Evolutionary conservation across 2,888 invertebrate species (phyloP).

Genomic region (Calliscelio sp.): DNA sequence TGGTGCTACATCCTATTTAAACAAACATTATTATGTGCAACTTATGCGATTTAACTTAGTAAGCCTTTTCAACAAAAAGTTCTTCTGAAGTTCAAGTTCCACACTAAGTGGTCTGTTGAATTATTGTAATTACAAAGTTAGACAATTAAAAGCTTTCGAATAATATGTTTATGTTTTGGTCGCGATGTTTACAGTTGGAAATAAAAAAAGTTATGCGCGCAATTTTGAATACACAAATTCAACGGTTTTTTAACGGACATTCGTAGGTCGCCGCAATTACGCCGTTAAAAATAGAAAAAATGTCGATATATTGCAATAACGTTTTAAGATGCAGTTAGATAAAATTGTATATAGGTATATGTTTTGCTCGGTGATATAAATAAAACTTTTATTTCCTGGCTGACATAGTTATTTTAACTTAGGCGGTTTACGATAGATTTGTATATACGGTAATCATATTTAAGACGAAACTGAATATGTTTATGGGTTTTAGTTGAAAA

Average conservation of each 20-base stretch:
- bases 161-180: conserved; percentile 56
- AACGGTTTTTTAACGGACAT: neutral
- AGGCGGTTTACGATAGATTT: neutral
- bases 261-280: conserved; percentile 15
- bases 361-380: conserved; percentile 22
- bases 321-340: conserved; percentile 30
- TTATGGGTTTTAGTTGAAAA: too few species aligned
- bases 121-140: conserved; percentile 68
- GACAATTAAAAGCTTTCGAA: conserved; percentile 58
- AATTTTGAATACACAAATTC: neutral
- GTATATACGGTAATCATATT: too few species aligned
- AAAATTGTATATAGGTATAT: conserved; percentile 23
- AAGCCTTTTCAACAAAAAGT: conserved; percentile 64
- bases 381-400: conserved; percentile 31
- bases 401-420: conserved; percentile 19
- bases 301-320: conserved; percentile 33
- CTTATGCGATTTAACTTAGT: conserved; percentile 63
- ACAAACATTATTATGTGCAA: conserved; percentile 64
- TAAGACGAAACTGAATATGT: too few species aligned
- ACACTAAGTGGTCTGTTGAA: conserved; percentile 61
- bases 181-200: conserved; percentile 10
- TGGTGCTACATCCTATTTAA: conserved; percentile 61
- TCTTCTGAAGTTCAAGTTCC: conserved; percentile 66
- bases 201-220: neutral
- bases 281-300: conserved; percentile 22